Evolutionary conservation across 2,797 vertebrate species (phyloP), one percentile per base, ranked within the genome.

Genomic region (Orientallactaga sibirica): DNA sequence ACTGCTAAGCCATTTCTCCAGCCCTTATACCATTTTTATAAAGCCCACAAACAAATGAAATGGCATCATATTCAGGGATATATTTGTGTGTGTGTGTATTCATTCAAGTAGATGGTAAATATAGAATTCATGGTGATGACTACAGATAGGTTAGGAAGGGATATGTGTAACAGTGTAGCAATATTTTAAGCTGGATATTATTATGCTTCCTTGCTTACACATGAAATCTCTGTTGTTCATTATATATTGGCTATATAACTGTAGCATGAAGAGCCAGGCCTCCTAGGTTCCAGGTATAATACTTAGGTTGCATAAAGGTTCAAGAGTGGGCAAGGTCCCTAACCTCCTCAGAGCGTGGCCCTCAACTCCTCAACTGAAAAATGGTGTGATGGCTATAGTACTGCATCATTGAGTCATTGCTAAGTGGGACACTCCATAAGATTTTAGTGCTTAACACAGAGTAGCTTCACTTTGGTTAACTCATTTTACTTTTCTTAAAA

Each of bases 401-500:
- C 27, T 87, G 22, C 4, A 8, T 37, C 24, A 24, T 1, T 71
- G 62, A 91, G 12, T 62, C 29, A 9, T 84, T 80, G 10, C 58
- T 70, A 62, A 77, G 55, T 37, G n/a, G 43, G 20, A 64, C 41
- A 10, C 7, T 64, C n/a, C 55, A 58, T 22, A 61, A 77, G 58
- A 64, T 16, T 83, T 52, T 41, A 77, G 29, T 67, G 29, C 27
- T 37, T 58, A 43, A 24, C 18, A 67, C n/a, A 75, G 43, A 73
- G n/a, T 75, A 62, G 22, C 71, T 58, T 83, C 67, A 22, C 48
- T 70, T 68, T 71, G 52, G 61, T 37, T 70, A 78, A 71, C 92
- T 66, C 24, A 70, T 88, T 70, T 11, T 55, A 33, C 73, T 91
- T 92, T 74, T 75, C 64, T 80, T 84, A 52, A 80, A 61, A 52